phyloP scores from a whole-genome alignment of 2,888 invertebrate genomes.

The Platycheirus rosarum region DNA sequence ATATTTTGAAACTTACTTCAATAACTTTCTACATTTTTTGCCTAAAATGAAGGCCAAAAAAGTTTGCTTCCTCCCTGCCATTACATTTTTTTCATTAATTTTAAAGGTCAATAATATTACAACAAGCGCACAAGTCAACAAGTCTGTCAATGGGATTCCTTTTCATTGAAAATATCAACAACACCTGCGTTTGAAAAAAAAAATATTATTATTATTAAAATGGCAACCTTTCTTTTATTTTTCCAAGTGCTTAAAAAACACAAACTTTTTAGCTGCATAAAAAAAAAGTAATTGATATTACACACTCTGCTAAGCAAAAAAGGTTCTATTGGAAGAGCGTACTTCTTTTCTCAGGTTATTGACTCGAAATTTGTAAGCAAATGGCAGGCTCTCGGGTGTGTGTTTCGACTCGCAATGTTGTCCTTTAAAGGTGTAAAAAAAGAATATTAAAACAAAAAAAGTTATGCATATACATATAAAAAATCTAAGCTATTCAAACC shows the following conservation, averaged over 20 bases:
- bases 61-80: too few relatives aligned
- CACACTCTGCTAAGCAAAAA: slow-evolving; percentile 19
- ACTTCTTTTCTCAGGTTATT: slow-evolving; percentile 36
- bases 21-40: too few relatives aligned
- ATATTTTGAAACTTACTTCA: too few relatives aligned
- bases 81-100: background rate
- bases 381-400: slow-evolving; percentile 6
- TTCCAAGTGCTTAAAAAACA: slow-evolving; percentile 8
- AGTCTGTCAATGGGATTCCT: slow-evolving; percentile 2
- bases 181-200: slow-evolving; percentile 13
- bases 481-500: background rate
- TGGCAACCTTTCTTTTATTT: slow-evolving; percentile 9
- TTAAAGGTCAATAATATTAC: slow-evolving; percentile 1
- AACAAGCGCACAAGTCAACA: background rate
- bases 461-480: too few relatives aligned
- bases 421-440: background rate
- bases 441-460: too few relatives aligned
- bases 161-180: slow-evolving; percentile 1
- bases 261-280: slow-evolving; percentile 21
- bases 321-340: slow-evolving; percentile 33
- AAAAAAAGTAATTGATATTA: slow-evolving; percentile 54
- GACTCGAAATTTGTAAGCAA: slow-evolving; percentile 48
- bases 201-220: slow-evolving; percentile 12
- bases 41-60: too few relatives aligned
- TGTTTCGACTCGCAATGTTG: slow-evolving; percentile 2